Conservation (phyloP, 1,140 invertebrate species). For the Drosophila saltans region DNA sequence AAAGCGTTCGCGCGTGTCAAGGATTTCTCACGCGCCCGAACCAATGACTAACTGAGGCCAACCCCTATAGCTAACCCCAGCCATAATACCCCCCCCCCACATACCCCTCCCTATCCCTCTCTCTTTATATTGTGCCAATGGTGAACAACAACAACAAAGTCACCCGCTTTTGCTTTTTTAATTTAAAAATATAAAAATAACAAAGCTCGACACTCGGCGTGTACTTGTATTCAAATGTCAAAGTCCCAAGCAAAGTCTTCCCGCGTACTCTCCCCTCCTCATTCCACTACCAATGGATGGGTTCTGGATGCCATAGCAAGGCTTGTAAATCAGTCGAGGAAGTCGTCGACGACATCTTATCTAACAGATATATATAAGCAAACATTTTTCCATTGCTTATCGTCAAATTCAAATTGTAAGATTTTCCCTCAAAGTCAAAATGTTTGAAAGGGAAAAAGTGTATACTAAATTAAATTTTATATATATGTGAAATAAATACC, state of each 20-base stretch:
- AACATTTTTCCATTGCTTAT: conserved; percentile 13
- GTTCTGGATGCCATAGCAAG: conserved; percentile 4
- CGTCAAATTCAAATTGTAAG: conserved; percentile 8
- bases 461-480: neutral
- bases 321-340: conserved; percentile 7
- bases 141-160: conserved; percentile 47
- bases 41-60: conserved; percentile 39
- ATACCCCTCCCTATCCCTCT: conserved; percentile 13
- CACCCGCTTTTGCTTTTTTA: conserved; percentile 68
- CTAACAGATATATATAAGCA: neutral
- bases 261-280: neutral
- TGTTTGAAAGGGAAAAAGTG: neutral
- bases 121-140: conserved; percentile 12
- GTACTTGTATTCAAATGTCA: conserved; percentile 67
- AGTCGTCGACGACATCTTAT: neutral
- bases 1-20: conserved; percentile 78
- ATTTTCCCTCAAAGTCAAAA: neutral
- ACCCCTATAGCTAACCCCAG: conserved; percentile 5
- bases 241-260: conserved; percentile 35
- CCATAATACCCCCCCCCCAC: neutral
- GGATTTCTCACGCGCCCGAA: conserved; percentile 71
- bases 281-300: neutral
- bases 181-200: conserved; percentile 82
- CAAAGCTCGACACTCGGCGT: conserved; percentile 43
- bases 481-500: too few relatives aligned